Evolutionary conservation across 2,888 invertebrate species (phyloP), one percentile per base, ranked within the genome.

Genomic region (Polydrusus cervinus): DNA sequence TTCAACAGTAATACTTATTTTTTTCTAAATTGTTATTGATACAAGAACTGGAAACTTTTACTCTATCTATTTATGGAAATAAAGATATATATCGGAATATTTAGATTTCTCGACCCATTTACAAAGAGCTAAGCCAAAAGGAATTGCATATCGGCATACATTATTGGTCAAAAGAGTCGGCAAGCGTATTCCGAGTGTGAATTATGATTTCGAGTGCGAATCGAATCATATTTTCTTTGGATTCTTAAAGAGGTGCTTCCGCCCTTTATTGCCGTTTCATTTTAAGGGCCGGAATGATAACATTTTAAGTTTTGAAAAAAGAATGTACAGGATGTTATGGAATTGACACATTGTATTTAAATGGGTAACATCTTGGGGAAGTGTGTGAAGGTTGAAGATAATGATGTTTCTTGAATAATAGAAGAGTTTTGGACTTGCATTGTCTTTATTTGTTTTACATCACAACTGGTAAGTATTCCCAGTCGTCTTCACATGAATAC

Each of bases 211-310:
- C 78, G 79, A 81, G 79, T 82, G 83, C 85, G 86, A 86, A 86
- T 85, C 86, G 86, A 87, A 87, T 87, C 87, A 86, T 86, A 87
- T 87, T 87, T 86, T 86, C 86, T 84, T 83, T 81, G 84, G 85
- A 84, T 86, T 83, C 84, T 86, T 85, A 86, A 86, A 68, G 65
- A 62, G 66, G 34, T 38, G 43, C 71, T 74, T 64, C 61, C 67
- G 57, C 69, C 57, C 62, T 51, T 53, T 34, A 20, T 6, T 55
- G 34, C 34, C 43, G 55, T 55, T 55, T 45, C n/a, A n/a, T 62
- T 45, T 47, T 1, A 25, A 62, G 62, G 62, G n/a, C 47, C 62
- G 62, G 16, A 62, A 34, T 55, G 18, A 7, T 7, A 55, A 55
- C 8, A 9, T 51, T 51, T 11, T 9, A 13, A 1, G 51, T 3